phyloP scores from a whole-genome alignment of 2,888 invertebrate species.

The Oxyteleia sp. region DNA sequence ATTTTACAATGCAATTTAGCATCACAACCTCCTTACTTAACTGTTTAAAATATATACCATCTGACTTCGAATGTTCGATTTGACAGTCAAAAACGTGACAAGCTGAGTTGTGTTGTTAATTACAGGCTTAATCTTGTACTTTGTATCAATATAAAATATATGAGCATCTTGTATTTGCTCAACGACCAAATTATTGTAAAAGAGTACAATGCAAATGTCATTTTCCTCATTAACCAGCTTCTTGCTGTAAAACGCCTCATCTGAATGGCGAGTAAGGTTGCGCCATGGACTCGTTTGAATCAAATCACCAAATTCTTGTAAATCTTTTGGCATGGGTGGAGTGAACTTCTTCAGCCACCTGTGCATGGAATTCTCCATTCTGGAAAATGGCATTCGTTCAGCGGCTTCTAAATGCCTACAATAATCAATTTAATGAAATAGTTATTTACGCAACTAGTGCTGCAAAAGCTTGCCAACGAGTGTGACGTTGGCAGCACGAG shows the following conservation, averaged over 20 bases:
- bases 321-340: conserved; percentile 2
- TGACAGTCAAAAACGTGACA: conserved; percentile 1
- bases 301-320: conserved; percentile 7
- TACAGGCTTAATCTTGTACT: not conserved
- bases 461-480: too few species aligned
- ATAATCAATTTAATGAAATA: too few species aligned
- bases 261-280: not conserved
- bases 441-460: too few species aligned
- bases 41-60: not conserved
- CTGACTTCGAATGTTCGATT: not conserved
- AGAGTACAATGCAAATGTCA: not conserved
- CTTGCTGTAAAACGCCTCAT: too few species aligned
- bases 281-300: not conserved
- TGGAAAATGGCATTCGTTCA: conserved; percentile 23
- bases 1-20: too few species aligned
- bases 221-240: too few species aligned
- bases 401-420: conserved; percentile 6
- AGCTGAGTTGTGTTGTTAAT: not conserved
- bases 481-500: too few species aligned
- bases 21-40: too few species aligned
- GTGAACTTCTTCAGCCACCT: conserved; percentile 22
- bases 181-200: conserved; percentile 7
- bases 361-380: conserved; percentile 24
- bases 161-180: not conserved
- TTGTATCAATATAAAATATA: conserved; percentile 10